Evolutionary conservation across 2,113 vertebrate species (phyloP).

Genomic region (Rhagologus leucostigma): DNA sequence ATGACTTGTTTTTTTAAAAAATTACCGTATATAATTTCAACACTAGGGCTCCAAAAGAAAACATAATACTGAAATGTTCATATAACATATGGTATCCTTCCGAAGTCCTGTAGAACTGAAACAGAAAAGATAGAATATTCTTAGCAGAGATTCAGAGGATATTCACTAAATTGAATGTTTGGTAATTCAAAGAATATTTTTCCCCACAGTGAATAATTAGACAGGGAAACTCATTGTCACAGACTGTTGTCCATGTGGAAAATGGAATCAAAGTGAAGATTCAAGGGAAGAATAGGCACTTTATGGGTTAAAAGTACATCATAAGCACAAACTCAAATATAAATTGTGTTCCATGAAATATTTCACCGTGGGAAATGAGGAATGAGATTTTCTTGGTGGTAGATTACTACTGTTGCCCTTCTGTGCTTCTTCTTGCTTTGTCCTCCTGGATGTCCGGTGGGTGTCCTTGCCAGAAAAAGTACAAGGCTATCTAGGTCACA

Average conservation of each 20-base stretch:
- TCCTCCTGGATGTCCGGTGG: not conserved
- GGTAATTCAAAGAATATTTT: not conserved
- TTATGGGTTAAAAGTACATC: not conserved
- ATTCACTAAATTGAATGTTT: not conserved
- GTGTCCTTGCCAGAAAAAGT: not conserved
- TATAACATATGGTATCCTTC: not conserved
- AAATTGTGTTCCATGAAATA: not conserved
- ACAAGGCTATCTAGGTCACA: not conserved
- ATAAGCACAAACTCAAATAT: not conserved
- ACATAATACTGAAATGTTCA: not conserved
- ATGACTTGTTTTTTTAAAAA: not conserved
- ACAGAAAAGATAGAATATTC: not conserved
- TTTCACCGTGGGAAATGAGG: not conserved
- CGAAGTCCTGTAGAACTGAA: not conserved
- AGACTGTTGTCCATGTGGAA: not conserved
- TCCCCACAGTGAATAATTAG: not conserved
- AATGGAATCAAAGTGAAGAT: not conserved
- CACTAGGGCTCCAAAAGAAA: not conserved
- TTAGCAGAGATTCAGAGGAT: not conserved
- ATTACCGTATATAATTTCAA: not conserved
- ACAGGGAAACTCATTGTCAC: not conserved
- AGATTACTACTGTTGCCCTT: not conserved
- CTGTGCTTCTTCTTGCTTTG: not conserved
- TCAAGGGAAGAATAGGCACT: not conserved
- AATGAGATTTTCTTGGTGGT: not conserved